Percentiles rank a stretch among this genome's conserved stretches.
Conservation (phyloP, 2,113 vertebrate species). For the Eurystomus gularis region DNA sequence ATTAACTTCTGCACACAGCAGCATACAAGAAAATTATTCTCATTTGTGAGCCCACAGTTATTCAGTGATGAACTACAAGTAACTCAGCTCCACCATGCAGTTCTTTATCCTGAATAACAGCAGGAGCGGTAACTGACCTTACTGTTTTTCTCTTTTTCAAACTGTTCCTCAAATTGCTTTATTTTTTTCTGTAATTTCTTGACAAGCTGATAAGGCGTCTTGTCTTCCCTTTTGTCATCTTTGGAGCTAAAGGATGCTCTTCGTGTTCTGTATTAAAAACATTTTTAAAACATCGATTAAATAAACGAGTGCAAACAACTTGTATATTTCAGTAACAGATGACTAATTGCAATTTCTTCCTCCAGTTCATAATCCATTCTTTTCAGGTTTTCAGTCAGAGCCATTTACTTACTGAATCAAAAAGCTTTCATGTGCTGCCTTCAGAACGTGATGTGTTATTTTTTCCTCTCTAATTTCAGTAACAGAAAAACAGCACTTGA, state of each 20-base stretch:
- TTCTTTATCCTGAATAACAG: not conserved
- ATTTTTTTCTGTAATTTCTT: slow-evolving; percentile 98
- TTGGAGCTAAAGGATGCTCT: slow-evolving; percentile 91
- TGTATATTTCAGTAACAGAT: not conserved
- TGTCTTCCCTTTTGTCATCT: slow-evolving; percentile 89
- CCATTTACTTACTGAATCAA: not conserved
- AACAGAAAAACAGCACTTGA: not conserved
- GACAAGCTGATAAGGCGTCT: slow-evolving; percentile 89
- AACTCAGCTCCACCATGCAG: not conserved
- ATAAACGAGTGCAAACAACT: not conserved
- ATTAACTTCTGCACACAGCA: not conserved
- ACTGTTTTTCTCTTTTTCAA: slow-evolving; percentile 93
- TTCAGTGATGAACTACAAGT: not conserved
- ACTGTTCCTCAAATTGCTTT: slow-evolving; percentile 96
- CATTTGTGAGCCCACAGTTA: not conserved
- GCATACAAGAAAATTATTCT: rapidly evolving
- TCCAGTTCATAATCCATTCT: not conserved
- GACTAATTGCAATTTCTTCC: not conserved
- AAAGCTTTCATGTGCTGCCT: not conserved
- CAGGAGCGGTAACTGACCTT: slow-evolving; percentile 76
- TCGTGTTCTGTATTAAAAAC: slow-evolving; percentile 81
- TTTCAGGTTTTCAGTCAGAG: not conserved
- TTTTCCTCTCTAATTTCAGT: not conserved
- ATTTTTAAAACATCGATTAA: not conserved
- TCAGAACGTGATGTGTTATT: not conserved